Percentiles rank a stretch among this genome's conserved stretches.
Evolutionary conservation across 2,888 invertebrate genomes (phyloP).

Genomic region (Drosophila pseudotakahashii): DNA sequence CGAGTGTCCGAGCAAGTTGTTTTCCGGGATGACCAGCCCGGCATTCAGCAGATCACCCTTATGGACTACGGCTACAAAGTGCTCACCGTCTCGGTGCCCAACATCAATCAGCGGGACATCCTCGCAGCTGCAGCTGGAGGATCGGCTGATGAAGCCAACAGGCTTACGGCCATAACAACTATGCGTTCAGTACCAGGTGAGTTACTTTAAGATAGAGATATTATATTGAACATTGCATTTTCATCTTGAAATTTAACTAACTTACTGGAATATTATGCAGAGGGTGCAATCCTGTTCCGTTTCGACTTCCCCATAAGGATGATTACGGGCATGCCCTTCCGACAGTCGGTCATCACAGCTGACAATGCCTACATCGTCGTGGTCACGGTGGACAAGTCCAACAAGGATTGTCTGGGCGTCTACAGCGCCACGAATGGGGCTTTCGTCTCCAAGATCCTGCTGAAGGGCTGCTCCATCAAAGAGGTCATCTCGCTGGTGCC

Average conservation of each 20-base stretch:
- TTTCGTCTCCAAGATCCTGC: slow-evolving; percentile 84
- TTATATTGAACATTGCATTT: neutral
- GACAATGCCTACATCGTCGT: slow-evolving; percentile 92
- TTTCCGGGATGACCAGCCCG: slow-evolving; percentile 90
- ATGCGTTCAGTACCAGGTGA: slow-evolving; percentile 90
- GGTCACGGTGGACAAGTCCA: slow-evolving; percentile 92
- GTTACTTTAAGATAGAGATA: neutral
- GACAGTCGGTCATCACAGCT: slow-evolving; percentile 91
- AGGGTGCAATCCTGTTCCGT: slow-evolving; percentile 91
- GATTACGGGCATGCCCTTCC: slow-evolving; percentile 89
- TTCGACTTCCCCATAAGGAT: slow-evolving; percentile 93
- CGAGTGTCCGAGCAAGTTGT: slow-evolving; percentile 88
- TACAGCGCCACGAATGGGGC: slow-evolving; percentile 93
- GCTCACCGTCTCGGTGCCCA: slow-evolving; percentile 83
- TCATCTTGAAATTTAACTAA: too few relatives aligned
- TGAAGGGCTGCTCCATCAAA: slow-evolving; percentile 86
- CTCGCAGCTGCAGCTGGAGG: slow-evolving; percentile 85
- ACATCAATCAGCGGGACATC: slow-evolving; percentile 85
- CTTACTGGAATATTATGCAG: slow-evolving; percentile 82
- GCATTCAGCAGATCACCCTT: slow-evolving; percentile 84
- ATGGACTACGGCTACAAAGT: slow-evolving; percentile 83
- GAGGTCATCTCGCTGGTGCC: slow-evolving; percentile 91
- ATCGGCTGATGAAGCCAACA: slow-evolving; percentile 86
- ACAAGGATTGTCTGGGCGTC: slow-evolving; percentile 92
- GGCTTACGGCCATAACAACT: slow-evolving; percentile 87